Conservation (phyloP, 2,888 invertebrate genomes). For the Hyles lineata region DNA sequence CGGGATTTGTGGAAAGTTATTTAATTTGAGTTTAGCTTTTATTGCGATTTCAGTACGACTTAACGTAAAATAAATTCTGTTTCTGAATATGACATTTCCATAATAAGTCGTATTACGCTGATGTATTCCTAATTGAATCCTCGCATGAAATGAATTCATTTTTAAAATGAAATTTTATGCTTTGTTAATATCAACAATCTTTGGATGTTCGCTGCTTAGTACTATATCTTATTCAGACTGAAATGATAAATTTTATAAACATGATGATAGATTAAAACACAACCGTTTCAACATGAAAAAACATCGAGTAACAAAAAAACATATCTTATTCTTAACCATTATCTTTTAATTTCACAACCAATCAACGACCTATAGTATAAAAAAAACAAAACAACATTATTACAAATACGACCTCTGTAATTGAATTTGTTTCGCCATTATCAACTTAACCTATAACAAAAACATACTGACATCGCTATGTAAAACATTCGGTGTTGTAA, state of each 20-base stretch:
- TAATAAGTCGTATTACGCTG: too few relatives aligned
- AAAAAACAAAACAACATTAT: not conserved
- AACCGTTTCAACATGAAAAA: not conserved
- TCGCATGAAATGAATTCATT: too few relatives aligned
- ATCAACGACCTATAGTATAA: not conserved
- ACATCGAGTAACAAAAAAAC: not conserved
- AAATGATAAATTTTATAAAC: not conserved
- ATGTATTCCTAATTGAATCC: too few relatives aligned
- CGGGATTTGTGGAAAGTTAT: slow-evolving; percentile 25
- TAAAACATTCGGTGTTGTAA: slow-evolving; percentile 3
- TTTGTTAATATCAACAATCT: too few relatives aligned
- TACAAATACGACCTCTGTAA: slow-evolving; percentile 8
- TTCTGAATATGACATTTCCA: not conserved
- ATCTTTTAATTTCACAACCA: slow-evolving; percentile 4
- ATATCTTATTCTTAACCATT: not conserved
- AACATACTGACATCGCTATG: slow-evolving; percentile 12
- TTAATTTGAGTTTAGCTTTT: not conserved
- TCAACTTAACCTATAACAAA: slow-evolving; percentile 10
- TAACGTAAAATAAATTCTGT: not conserved
- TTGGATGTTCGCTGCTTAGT: too few relatives aligned
- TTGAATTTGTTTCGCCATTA: not conserved
- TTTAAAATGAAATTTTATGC: too few relatives aligned
- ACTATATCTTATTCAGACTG: not conserved
- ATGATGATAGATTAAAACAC: not conserved
- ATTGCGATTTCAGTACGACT: not conserved